Evolutionary conservation across 2,888 invertebrate genomes (phyloP).

Genomic region (Macrophya alboannulata): DNA sequence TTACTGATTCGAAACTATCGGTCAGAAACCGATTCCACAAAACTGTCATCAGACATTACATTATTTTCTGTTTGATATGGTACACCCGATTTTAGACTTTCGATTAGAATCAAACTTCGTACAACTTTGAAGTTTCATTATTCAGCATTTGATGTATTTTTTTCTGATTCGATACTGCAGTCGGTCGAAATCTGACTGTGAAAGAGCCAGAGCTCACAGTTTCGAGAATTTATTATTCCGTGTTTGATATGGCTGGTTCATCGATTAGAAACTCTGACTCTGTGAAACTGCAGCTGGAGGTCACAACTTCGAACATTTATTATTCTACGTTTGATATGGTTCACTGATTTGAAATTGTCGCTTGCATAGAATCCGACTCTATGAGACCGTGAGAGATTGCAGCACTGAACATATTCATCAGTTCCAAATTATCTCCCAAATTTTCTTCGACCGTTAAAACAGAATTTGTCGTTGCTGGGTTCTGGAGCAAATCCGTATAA

Average conservation of each 20-base stretch:
- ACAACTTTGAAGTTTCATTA: too few species aligned
- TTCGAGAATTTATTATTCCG: too few species aligned
- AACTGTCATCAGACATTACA: background rate
- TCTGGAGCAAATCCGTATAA: conserved; percentile 13
- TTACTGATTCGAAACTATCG: background rate
- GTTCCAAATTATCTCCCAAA: too few species aligned
- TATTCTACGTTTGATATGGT: background rate
- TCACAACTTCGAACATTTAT: background rate
- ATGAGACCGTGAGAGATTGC: background rate
- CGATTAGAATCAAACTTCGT: too few species aligned
- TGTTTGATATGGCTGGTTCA: too few species aligned
- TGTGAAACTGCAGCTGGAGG: background rate
- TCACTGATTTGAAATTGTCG: background rate
- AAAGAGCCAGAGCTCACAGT: too few species aligned
- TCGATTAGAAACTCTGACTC: too few species aligned
- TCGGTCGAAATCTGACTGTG: too few species aligned
- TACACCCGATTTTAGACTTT: too few species aligned
- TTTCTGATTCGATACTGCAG: too few species aligned
- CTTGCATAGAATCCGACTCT: background rate
- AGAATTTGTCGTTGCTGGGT: background rate
- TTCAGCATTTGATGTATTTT: too few species aligned
- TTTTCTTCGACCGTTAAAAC: conserved; percentile 23
- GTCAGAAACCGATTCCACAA: background rate
- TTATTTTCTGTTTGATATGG: too few species aligned
- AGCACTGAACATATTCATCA: background rate